Conservation (phyloP, 2,888 invertebrate species). For the Itoplectis maculator region DNA sequence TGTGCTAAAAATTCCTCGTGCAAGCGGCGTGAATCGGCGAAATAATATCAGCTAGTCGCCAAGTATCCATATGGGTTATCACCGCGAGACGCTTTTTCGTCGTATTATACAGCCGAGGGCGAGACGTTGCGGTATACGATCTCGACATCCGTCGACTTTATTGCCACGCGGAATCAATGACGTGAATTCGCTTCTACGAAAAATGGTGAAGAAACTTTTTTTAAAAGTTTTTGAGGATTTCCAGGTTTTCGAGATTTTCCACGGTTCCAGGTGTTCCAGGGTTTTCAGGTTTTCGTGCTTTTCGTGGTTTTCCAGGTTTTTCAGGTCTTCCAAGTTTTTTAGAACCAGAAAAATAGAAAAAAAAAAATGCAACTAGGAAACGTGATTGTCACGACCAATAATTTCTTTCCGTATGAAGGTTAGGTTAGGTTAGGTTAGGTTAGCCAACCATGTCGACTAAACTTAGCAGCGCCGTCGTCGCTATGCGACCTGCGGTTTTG, state of each 20-base stretch:
- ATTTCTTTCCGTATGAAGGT: constrained; percentile 13
- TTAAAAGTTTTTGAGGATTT: not conserved
- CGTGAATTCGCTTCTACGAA: constrained; percentile 65
- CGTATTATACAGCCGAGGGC: not conserved
- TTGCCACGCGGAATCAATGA: constrained; percentile 78
- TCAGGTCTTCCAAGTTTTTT: no score
- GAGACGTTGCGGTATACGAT: constrained; percentile 28
- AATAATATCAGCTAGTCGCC: constrained; percentile 63
- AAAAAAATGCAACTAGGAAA: no score
- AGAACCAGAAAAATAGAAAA: no score
- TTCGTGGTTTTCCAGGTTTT: no score
- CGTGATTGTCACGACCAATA: no score
- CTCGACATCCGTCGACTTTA: constrained; percentile 75
- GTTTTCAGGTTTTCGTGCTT: no score
- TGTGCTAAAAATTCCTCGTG: constrained; percentile 56
- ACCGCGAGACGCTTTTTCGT: constrained; percentile 27
- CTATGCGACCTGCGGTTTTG: constrained; percentile 11
- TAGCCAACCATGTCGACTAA: constrained; percentile 5
- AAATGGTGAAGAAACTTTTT: constrained; percentile 47
- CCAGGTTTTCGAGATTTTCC: no score
- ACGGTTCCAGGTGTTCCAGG: no score
- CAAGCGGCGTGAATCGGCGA: constrained; percentile 68
- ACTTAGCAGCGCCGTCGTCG: constrained; percentile 22
- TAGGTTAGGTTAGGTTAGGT: no score
- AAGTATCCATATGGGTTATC: constrained; percentile 19